These are phyloP conservation scores for Orussus abietinus DNA, from an alignment of 1,140 invertebrate species.

Conservation along the genomic window DNA sequence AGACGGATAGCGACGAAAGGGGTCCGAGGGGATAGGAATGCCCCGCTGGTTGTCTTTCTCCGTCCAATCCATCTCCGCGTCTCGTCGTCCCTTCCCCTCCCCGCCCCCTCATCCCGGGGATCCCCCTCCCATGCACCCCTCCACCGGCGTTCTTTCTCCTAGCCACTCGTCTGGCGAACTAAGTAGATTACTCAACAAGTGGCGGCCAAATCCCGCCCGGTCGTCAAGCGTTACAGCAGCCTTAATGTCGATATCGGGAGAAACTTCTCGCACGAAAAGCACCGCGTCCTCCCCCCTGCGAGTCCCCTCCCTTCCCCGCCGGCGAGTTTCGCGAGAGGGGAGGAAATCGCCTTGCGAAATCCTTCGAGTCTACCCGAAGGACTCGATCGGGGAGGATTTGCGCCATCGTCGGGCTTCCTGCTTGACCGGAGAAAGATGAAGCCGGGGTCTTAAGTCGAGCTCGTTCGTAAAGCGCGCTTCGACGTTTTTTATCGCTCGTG, in stretches of 20 bases:
- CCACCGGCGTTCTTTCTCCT: background rate
- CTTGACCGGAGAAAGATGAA: no score
- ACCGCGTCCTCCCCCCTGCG: conserved; percentile 11
- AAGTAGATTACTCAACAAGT: conserved; percentile 55
- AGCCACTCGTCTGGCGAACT: conserved; percentile 36
- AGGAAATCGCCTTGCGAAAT: no score
- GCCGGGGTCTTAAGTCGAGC: no score
- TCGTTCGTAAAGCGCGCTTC: no score
- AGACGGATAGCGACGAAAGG: no score
- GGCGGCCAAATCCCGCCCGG: conserved; percentile 44
- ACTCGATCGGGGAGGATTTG: no score
- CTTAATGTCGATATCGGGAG: conserved; percentile 32
- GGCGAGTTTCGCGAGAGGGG: conserved; percentile 9
- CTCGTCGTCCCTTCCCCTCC: conserved; percentile 5
- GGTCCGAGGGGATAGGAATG: conserved; percentile 9
- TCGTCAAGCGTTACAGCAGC: conserved; percentile 33
- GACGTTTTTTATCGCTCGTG: no score
- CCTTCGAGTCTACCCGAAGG: no score
- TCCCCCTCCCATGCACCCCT: conserved; percentile 7
- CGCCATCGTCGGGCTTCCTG: no score
- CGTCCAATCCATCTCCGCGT: background rate
- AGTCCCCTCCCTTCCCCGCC: conserved; percentile 9
- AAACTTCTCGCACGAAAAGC: conserved; percentile 19
- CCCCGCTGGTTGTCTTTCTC: conserved; percentile 12
- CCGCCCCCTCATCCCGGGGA: conserved; percentile 17